Conservation (phyloP, 2,797 vertebrate genomes). For the Heteromormyrus szaboi region DNA sequence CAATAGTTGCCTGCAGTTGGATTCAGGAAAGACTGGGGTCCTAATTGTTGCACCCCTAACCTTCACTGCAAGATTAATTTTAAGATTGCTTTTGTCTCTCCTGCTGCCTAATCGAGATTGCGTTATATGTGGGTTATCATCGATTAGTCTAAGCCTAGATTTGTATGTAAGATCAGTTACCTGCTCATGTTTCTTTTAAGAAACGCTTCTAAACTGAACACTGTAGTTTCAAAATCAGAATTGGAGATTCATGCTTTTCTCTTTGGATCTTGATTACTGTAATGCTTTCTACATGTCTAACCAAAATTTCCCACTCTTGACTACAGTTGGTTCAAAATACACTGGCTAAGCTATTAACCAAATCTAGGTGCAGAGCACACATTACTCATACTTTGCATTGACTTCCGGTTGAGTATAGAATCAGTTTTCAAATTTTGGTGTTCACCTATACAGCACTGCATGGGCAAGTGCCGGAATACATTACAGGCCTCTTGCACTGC, state of each 20-base stretch:
- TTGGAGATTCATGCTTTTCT: not conserved
- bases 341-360: not conserved
- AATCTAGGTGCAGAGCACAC: not conserved
- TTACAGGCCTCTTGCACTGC: not conserved
- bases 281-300: not conserved
- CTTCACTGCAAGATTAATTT: not conserved
- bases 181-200: not conserved
- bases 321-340: not conserved
- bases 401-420: not conserved
- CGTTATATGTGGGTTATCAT: not conserved
- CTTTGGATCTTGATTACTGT: not conserved
- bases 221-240: not conserved
- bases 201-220: not conserved
- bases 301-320: not conserved
- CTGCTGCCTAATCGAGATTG: not conserved
- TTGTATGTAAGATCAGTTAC: not conserved
- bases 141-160: not conserved
- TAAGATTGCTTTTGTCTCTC: not conserved
- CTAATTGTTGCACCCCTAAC: not conserved
- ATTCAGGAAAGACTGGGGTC: not conserved
- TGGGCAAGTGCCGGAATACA: not conserved
- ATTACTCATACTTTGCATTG: not conserved
- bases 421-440: not conserved
- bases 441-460: not conserved
- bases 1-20: not conserved